Conservation (phyloP, 2,113 vertebrate genomes). For the Chloroceryle aenea region DNA sequence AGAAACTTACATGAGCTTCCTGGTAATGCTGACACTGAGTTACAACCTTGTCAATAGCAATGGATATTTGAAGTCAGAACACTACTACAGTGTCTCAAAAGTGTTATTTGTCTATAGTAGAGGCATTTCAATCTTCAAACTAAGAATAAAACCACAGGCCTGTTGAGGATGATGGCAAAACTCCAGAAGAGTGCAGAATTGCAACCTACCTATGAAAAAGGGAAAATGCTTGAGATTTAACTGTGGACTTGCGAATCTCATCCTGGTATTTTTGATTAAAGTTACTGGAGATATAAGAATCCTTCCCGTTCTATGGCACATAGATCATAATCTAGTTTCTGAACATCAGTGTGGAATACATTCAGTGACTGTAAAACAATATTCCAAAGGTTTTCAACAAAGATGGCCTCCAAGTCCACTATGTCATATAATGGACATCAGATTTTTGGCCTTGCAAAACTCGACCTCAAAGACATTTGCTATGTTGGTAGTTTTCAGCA, state of each 20-base stretch:
- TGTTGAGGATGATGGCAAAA: neutral
- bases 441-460: conserved; percentile 47
- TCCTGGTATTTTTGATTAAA: neutral
- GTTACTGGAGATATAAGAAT: neutral
- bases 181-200: conserved; percentile 16
- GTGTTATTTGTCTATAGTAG: neutral
- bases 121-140: neutral
- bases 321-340: neutral
- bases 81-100: neutral
- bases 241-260: neutral
- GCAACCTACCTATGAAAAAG: neutral
- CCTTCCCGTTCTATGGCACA: neutral
- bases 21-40: conserved; percentile 22
- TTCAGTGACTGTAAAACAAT: conserved; percentile 17
- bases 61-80: conserved; percentile 13
- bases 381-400: conserved; percentile 20
- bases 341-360: neutral
- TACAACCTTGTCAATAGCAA: conserved; percentile 28
- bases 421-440: conserved; percentile 65
- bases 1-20: conserved; percentile 20
- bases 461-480: conserved; percentile 31
- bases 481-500: conserved; percentile 48
- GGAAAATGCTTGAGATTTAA: neutral
- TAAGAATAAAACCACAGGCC: neutral
- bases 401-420: conserved; percentile 31